Evolutionary conservation across 2,113 vertebrate genomes (phyloP), one percentile per base, ranked within the genome.

Genomic region (Paedocypris sp.): DNA sequence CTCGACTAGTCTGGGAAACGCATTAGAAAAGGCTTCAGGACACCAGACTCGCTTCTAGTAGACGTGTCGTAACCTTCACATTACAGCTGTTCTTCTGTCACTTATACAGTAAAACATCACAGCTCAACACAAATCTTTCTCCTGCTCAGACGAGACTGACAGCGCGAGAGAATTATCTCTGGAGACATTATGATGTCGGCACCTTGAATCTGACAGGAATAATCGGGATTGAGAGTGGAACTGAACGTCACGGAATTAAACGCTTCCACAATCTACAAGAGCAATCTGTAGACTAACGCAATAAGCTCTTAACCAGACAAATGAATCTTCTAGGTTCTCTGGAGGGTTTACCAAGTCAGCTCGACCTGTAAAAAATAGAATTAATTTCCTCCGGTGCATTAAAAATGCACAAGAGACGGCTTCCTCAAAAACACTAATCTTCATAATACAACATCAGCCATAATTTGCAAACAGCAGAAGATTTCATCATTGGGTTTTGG

Each of bases 391-490:
- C 6, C 6, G 0, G 22, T 45, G 28, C 54, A 58, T 58, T 58
- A 58, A 22, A 10, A 41, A 41, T 56, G 23, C 54, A 43, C 54
- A 58, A 31, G 19, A 43, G 25, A 9, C 10, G 53, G 25, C 4
- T 13, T 10, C 43, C 54, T 28, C 38, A 43, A n/a, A 43, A 18
- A 18, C 29, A 15, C 43, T 16, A 10, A 45, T 31, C 54, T 43
- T 32, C 28, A 58, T 36, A 58, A 43, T 43, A 31, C 39, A 58
- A 45, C 39, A 56, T 45, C n/a, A 58, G 43, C 38, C 54, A 58
- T 28, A 28, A 56, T 41, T 10, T 29, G 38, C 39, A 61, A 42
- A 49, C 26, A 51, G 6, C 48, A 35, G 26, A 35, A 41, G 23
- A 57, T 29, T 28, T 28, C 8, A 42, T 57, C 54, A 31, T 25